These are phyloP conservation scores for Acipenser transmontanus DNA, from an alignment of 2,797 vertebrate genomes.

Conservation along the genomic window DNA sequence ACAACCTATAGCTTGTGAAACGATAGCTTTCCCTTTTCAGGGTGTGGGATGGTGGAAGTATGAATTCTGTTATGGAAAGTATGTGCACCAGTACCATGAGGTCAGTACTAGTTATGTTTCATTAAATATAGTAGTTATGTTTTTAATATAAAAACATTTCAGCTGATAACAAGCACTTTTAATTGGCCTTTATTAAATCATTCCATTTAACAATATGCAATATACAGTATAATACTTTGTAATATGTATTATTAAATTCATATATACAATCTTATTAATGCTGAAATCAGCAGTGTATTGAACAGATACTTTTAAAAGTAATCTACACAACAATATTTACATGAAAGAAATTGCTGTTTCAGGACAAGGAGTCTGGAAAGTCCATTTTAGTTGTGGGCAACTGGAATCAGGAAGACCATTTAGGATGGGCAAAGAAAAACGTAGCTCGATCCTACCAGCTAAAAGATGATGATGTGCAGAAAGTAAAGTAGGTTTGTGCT, in stretches of 20 bases:
- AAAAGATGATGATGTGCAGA: constrained; percentile 76
- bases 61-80: constrained; percentile 94
- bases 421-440: constrained; percentile 86
- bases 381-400: constrained; percentile 89
- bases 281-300: too few species aligned
- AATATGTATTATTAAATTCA: too few species aligned
- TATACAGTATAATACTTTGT: too few species aligned
- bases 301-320: too few species aligned
- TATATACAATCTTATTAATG: too few species aligned
- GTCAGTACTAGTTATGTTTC: constrained; percentile 42
- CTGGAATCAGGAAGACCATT: constrained; percentile 83
- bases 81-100: constrained; percentile 97
- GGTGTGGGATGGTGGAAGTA: constrained; percentile 99
- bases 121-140: too few species aligned
- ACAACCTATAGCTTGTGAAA: too few species aligned
- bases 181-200: too few species aligned
- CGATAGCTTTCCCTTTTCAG: constrained; percentile 42
- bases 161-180: too few species aligned
- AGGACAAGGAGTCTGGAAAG: constrained; percentile 93
- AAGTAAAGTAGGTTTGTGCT: constrained; percentile 69
- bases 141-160: too few species aligned
- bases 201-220: too few species aligned
- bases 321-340: too few species aligned
- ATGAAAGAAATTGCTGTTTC: constrained; percentile 1
- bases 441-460: constrained; percentile 82